Evolutionary conservation across 2,113 vertebrate species (phyloP), one percentile per base, ranked within the genome.

Genomic region (Gobiocypris rarus): DNA sequence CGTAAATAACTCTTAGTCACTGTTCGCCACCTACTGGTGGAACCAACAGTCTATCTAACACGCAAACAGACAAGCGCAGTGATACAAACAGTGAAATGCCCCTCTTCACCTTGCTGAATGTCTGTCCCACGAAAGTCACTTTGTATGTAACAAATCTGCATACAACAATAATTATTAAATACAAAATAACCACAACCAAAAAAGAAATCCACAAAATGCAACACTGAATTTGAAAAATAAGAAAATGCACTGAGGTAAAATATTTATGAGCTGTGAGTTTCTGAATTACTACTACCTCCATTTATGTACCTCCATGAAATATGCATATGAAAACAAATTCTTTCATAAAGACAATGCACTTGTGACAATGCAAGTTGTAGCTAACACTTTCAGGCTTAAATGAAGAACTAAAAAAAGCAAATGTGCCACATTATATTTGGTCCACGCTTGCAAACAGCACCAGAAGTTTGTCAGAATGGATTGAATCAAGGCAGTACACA

Each of bases 231-330:
- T 38, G 59, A 15, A 0, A 65, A 80, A 77, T 17, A 15, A 17
- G n/a, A 71, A n/a, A 76, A 75, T 65, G 13, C 69, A 61, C 22
- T 52, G 10, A n/a, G 15, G n/a, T 82, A 13, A 87, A 90, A 86
- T 85, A 90, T 89, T 83, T 81, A 88, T 69, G 34, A 7, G 19
- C n/a, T 75, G 45, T 54, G 48, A 10, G 4, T 48, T 31, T 19
- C 45, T 71, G 58, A 83, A 82, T 74, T n/a, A 69, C 82, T 43
- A 69, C n/a, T 4, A 52, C 14, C 52, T 86, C 65, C 24, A 75
- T 80, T 26, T 70, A 31, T 56, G 65, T 59, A 65, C 54, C 22
- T 59, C n/a, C 52, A 78, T 88, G 15, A 88, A 88, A 84, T 63
- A 88, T 84, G 82, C 9, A 85, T 82, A 8, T 43, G 26, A 48